Evolutionary conservation across 1,140 invertebrate species (phyloP), one percentile per base, ranked within the genome.

Genomic region (Dufourea novaeangliae): DNA sequence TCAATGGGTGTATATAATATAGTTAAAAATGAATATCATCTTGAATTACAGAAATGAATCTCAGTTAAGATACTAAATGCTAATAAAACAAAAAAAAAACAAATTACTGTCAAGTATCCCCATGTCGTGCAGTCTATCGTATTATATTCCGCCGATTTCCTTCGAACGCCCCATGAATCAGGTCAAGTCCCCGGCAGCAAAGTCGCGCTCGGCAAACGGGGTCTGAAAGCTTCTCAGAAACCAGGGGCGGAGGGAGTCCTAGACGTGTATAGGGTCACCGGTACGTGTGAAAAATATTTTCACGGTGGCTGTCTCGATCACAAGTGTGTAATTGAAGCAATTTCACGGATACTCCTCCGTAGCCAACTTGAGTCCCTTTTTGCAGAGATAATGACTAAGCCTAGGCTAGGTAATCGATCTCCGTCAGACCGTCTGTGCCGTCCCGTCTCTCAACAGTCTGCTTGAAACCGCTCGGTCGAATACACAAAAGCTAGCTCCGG

Each of bases 321-420:
- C 12, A 56, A 32, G 27, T 63, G 27, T 52, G 44, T 80, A 86
- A 86, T 86, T 74, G 71, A 78, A 82, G 78, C 61, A 80, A 86
- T 86, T 86, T 75, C 67, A 75, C 70, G 70, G 70, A 57, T 79
- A 72, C 37, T 29, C 63, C 25, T 37, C 17, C 39, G 17, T 37
- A n/a, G 39, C 32, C 11, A 50, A 12, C 56, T 74, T 1, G 56
- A 62, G 56, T 70, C 57, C 63, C 79, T 75, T 83, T 83, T 32
- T 46, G 78, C 39, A 62, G 63, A 78, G 77, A 83, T 86, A 86
- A 86, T 83, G 72, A 83, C 79, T 74, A 79, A 82, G 64, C 66
- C 71, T 78, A 79, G 79, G 46, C 78, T 50, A 57, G 54, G 84
- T 70, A 84, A 86, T 86, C 85, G 79, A 86, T 86, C 85, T 86